These are phyloP conservation scores for Meloe dianella DNA, from an alignment of 2,888 invertebrate species.

Conservation along the genomic window DNA sequence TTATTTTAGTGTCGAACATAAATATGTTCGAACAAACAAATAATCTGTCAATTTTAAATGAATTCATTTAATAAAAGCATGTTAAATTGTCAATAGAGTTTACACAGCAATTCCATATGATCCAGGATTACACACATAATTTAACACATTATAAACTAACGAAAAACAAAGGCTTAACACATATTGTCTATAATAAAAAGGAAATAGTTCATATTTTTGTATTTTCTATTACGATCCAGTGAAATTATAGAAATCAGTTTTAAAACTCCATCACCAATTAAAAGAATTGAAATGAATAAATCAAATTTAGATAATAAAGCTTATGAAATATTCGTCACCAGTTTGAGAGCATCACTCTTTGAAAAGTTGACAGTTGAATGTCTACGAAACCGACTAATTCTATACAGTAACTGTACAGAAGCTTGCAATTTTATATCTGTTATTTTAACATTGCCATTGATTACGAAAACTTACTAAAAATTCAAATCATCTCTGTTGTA, in stretches of 20 bases:
- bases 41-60: background rate
- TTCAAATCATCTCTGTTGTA: slow-evolving; percentile 6
- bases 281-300: background rate
- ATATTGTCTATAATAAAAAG: slow-evolving; percentile 9
- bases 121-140: slow-evolving; percentile 19
- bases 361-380: slow-evolving; percentile 9
- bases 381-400: slow-evolving; percentile 17
- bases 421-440: slow-evolving; percentile 21
- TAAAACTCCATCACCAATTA: background rate
- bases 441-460: slow-evolving; percentile 26
- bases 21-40: background rate
- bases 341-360: slow-evolving; percentile 15
- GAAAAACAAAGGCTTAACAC: slow-evolving; percentile 13
- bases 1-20: background rate
- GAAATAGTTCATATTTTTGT: background rate
- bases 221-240: background rate
- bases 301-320: slow-evolving; percentile 18
- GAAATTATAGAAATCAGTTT: background rate
- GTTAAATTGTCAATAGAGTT: slow-evolving; percentile 24
- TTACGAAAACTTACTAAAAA: slow-evolving; percentile 20
- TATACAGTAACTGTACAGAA: slow-evolving; percentile 19
- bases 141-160: slow-evolving; percentile 18
- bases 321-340: slow-evolving; percentile 24
- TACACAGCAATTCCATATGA: background rate
- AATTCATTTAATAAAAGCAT: slow-evolving; percentile 15